Evolutionary conservation across 2,797 vertebrate genomes (phyloP), one percentile per base, ranked within the genome.

Genomic region (Benthosema pterotum): DNA sequence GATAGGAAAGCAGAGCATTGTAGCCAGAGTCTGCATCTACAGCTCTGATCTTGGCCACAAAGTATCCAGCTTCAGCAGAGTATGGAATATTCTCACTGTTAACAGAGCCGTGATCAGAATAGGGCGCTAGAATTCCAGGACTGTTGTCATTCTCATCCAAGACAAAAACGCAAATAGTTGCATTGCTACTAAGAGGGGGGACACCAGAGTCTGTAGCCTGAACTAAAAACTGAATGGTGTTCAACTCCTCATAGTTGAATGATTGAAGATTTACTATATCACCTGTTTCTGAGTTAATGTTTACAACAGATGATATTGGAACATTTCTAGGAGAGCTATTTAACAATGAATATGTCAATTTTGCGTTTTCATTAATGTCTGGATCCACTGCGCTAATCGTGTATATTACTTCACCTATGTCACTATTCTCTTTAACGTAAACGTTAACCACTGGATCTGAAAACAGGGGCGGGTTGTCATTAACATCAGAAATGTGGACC

Each of bases 41-140:
- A 25, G 22, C 1, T 25, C 22, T 25, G 22, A 25, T 3, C 22
- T 25, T 25, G 22, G 22, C 22, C 22, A 25, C 22, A 25, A 25
- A 25, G 22, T 25, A 25, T 25, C 22, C 22, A 25, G 22, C 22
- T 25, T 25, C 22, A 25, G 22, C 22, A 25, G 22, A 25, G 92
- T 89, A 63, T 83, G 93, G 78, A 93, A 95, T 82, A 92, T 73
- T 84, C 91, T 91, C 74, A 1, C 93, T 76, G 60, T 90, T 93
- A 79, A 95, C 92, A 38, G 91, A 80, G n/a, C 89, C 90, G 0
- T 91, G 91, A 22, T 92, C 89, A 75, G 94, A 94, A 88, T 94
- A 92, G 45, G 94, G 90, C 60, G 92, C 89, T 18, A 83, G 74
- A 65, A 79, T 69, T 58, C 13, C 63, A 25, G 83, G 85, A 55